Percentiles rank a stretch among this genome's conserved stretches.
phyloP scores from a whole-genome alignment of 2,888 invertebrate genomes.

The Gasteruption jaculator region DNA sequence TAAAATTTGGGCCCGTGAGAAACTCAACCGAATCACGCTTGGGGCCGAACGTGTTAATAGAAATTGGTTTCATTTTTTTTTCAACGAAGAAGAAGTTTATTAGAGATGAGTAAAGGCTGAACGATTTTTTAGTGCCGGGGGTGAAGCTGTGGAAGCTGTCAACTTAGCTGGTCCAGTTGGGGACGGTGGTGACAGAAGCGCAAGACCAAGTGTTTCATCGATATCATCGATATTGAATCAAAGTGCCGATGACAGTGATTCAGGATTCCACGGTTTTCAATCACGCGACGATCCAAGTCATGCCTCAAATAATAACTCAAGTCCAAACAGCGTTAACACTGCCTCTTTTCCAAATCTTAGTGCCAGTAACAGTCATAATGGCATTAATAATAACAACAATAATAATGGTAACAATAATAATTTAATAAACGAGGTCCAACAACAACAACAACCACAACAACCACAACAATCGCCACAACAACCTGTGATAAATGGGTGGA shows the following conservation, averaged over 20 bases:
- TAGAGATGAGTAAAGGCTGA: background rate
- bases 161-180: conserved; percentile 35
- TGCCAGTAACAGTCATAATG: conserved; percentile 33
- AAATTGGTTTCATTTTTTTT: conserved; percentile 1
- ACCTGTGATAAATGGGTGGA: conserved; percentile 39
- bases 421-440: conserved; percentile 15
- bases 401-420: conserved; percentile 22
- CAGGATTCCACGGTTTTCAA: conserved; percentile 50
- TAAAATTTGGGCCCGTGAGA: too few relatives aligned
- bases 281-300: conserved; percentile 45
- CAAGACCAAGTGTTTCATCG: conserved; percentile 47
- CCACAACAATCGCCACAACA: conserved; percentile 26
- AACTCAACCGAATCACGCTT: too few relatives aligned
- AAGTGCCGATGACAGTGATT: conserved; percentile 51
- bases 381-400: conserved; percentile 21
- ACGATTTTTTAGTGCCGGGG: conserved; percentile 27
- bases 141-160: conserved; percentile 32
- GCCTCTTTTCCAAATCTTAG: conserved; percentile 41
- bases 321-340: conserved; percentile 44
- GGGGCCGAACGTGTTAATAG: too few relatives aligned
- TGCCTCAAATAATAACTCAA: conserved; percentile 46
- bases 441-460: conserved; percentile 21
- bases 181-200: conserved; percentile 38
- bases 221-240: conserved; percentile 46
- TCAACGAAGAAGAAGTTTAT: background rate